A percentile compares a stretch with the other conserved stretches of the same genome.
Evolutionary conservation across 2,113 vertebrate species (phyloP).

Genomic region (Dromas ardeola): DNA sequence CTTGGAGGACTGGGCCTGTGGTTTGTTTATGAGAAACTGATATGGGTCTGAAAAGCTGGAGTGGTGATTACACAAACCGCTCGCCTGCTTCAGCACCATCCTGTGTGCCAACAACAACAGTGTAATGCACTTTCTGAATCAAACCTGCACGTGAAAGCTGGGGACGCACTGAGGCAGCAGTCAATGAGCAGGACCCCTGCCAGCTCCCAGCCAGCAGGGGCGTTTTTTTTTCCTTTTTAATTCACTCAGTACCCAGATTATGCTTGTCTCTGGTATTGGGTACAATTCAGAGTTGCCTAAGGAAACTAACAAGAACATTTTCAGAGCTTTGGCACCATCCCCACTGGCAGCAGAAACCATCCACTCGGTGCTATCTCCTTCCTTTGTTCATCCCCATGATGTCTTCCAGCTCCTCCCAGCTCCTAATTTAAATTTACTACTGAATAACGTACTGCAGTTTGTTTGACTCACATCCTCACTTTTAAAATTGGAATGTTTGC

Average conservation of each 20-base stretch:
- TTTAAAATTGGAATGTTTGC: background rate
- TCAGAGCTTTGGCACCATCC: background rate
- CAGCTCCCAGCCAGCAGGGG: background rate
- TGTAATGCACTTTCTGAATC: background rate
- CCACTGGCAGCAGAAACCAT: background rate
- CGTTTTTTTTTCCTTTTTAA: background rate
- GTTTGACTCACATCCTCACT: fast-evolving
- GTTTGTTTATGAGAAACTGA: background rate
- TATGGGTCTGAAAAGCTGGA: background rate
- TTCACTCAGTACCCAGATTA: background rate
- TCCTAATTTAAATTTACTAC: background rate
- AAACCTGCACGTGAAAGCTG: background rate
- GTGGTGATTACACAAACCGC: background rate
- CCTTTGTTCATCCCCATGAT: background rate
- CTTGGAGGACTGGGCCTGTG: background rate
- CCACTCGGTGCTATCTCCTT: background rate
- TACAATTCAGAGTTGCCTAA: background rate
- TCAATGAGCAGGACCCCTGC: conserved; percentile 23
- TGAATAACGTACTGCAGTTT: background rate
- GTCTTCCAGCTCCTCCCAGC: background rate
- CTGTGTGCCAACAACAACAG: conserved; percentile 22
- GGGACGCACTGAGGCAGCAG: background rate
- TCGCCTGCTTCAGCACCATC: background rate
- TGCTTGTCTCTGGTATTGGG: background rate
- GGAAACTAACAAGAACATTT: background rate